A percentile compares a stretch with the other conserved stretches of the same genome.
Evolutionary conservation across 1,140 invertebrate species (phyloP).

Genomic region (Popillia japonica): DNA sequence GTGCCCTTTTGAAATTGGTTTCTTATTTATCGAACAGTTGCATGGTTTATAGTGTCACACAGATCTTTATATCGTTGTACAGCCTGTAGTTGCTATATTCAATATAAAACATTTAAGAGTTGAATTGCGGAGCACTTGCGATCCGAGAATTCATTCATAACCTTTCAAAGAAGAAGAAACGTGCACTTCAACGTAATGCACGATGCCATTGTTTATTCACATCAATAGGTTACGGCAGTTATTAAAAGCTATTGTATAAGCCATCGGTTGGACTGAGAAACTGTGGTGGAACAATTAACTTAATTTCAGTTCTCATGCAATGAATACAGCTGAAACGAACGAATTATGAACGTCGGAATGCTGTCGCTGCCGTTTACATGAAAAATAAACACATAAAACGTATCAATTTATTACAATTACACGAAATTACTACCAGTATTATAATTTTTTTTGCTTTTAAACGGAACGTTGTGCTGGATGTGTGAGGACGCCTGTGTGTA

Average conservation of each 20-base stretch:
- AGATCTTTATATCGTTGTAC: background rate
- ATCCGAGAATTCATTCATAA: slow-evolving; percentile 26
- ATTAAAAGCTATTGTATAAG: slow-evolving; percentile 7
- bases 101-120: background rate
- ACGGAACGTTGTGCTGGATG: background rate
- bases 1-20: background rate
- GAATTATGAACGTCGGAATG: background rate
- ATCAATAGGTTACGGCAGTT: background rate
- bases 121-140: background rate
- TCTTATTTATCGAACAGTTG: slow-evolving; percentile 14
- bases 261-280: background rate
- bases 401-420: slow-evolving; percentile 29
- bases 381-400: slow-evolving; percentile 30
- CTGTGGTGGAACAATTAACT: slow-evolving; percentile 7
- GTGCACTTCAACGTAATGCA: background rate
- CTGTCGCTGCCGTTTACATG: slow-evolving; percentile 8
- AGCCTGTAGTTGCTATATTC: background rate
- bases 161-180: background rate
- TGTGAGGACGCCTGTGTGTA: background rate
- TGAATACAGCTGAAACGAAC: slow-evolving; percentile 16
- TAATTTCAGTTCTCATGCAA: slow-evolving; percentile 7
- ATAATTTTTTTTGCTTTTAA: slow-evolving; percentile 24
- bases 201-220: slow-evolving; percentile 6
- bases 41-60: background rate
- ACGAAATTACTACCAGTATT: slow-evolving; percentile 29